A percentile compares a stretch with the other conserved stretches of the same genome.
Conservation (phyloP, 2,113 vertebrate genomes). For the Panthera uncia region DNA sequence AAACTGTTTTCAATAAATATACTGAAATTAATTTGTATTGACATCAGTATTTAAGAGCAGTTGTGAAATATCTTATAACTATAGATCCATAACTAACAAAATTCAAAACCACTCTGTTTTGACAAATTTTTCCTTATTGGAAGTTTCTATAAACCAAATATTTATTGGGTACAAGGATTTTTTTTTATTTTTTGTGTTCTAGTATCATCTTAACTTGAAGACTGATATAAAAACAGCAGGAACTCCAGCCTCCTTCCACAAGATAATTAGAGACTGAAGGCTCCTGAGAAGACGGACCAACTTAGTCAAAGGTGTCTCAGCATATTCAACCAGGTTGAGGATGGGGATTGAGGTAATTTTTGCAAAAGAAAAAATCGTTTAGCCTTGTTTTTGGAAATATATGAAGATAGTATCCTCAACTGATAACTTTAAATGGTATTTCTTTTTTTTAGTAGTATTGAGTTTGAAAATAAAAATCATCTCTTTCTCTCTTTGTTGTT, state of each 20-base stretch:
- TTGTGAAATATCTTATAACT: constrained; percentile 39
- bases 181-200: background rate
- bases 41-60: background rate
- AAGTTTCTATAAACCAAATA: background rate
- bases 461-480: background rate
- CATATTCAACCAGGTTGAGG: background rate
- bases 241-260: background rate
- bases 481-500: background rate
- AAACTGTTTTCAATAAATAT: constrained; percentile 53
- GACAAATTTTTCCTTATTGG: background rate
- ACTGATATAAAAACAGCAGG: background rate
- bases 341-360: background rate
- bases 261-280: background rate
- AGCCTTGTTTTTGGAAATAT: background rate
- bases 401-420: background rate
- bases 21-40: constrained; percentile 43
- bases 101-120: constrained; percentile 40
- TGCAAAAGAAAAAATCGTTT: background rate
- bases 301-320: background rate
- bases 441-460: background rate
- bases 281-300: background rate
- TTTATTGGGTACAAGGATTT: background rate
- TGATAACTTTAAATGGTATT: background rate
- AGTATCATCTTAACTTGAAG: background rate
- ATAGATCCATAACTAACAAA: constrained; percentile 18